phyloP scores from a whole-genome alignment of 35 echinoderm and acorn worm species.

The Nesometra sesokonis region DNA sequence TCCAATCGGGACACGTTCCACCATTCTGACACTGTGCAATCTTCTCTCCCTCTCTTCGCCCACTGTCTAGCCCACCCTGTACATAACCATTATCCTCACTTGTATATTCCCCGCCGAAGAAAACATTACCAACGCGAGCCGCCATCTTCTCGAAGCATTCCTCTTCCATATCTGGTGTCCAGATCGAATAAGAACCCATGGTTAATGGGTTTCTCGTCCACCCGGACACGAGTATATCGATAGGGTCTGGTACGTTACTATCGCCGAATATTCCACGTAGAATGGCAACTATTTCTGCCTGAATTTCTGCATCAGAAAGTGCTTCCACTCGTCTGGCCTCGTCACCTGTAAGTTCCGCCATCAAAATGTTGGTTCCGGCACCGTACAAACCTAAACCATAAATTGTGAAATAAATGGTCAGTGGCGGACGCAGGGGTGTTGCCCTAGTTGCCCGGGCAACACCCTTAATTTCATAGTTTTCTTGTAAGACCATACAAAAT shows the following conservation, averaged over 20 bases:
- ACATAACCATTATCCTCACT: not conserved
- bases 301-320: not conserved
- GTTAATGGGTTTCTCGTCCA: not conserved
- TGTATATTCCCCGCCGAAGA: not conserved
- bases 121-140: not conserved
- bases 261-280: not conserved
- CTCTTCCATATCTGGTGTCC: not conserved
- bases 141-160: not conserved
- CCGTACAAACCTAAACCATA: constrained; percentile 3
- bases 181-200: not conserved
- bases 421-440: too few relatives aligned
- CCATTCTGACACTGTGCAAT: not conserved
- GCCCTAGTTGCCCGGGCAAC: too few relatives aligned
- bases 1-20: not conserved
- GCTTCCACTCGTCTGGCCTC: not conserved
- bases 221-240: not conserved
- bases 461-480: too few relatives aligned
- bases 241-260: not conserved
- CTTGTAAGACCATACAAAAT: too few relatives aligned
- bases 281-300: not conserved
- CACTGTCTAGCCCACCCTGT: not conserved
- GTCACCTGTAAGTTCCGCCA: constrained; percentile 7
- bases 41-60: not conserved
- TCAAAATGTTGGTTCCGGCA: constrained; percentile 24
- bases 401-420: too few relatives aligned